Conservation (phyloP, 2,888 invertebrate species). For the Escarpia spicata region DNA sequence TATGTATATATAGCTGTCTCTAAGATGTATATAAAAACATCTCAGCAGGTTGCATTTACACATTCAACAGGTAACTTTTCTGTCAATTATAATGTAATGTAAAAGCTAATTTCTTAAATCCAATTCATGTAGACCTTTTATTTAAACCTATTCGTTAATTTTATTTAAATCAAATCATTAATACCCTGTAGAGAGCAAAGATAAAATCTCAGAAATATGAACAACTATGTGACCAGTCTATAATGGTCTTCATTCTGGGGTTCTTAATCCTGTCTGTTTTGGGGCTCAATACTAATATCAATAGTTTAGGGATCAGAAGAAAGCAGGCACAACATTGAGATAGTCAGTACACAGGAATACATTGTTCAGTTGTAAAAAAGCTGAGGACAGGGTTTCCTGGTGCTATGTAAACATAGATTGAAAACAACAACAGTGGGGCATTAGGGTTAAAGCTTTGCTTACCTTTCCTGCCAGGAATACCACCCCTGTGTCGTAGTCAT, state of each 20-base stretch:
- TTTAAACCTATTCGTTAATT: too few species aligned
- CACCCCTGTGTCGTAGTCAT: conserved; percentile 94
- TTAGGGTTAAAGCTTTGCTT: conserved; percentile 32
- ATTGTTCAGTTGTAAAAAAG: background rate
- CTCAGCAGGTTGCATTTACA: too few species aligned
- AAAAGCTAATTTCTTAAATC: too few species aligned
- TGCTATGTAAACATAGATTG: background rate
- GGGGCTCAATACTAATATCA: background rate
- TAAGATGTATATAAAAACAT: too few species aligned
- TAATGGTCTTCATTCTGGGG: background rate
- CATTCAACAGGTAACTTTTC: too few species aligned
- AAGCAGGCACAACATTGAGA: background rate
- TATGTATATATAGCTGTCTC: too few species aligned
- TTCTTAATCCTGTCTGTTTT: background rate
- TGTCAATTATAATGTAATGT: too few species aligned
- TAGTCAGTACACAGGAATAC: background rate
- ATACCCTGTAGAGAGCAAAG: too few species aligned
- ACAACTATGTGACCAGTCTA: background rate
- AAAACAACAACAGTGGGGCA: background rate
- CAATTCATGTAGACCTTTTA: too few species aligned
- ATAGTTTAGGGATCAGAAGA: too few species aligned
- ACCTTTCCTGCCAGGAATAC: conserved; percentile 93
- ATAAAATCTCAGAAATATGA: background rate
- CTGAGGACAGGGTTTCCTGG: background rate
- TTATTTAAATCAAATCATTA: too few species aligned